A percentile compares a stretch with the other conserved stretches of the same genome.
These are phyloP conservation scores for Cecidostiba fungosa DNA, from an alignment of 2,888 invertebrate species.

Conservation along the genomic window DNA sequence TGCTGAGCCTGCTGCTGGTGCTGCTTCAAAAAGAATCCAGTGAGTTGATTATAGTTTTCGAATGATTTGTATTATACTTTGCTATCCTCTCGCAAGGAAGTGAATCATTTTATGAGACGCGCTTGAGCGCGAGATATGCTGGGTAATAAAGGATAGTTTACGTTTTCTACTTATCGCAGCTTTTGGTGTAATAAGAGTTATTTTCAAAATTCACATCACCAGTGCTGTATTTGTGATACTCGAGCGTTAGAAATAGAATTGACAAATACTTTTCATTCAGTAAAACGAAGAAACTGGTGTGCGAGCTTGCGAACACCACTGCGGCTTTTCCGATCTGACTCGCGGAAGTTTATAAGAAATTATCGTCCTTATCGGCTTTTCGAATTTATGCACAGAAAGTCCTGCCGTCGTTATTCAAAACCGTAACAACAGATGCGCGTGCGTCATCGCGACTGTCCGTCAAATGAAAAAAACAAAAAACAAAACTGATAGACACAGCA, in stretches of 20 bases:
- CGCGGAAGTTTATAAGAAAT: not conserved
- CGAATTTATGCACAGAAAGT: not conserved
- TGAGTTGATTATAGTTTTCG: not conserved
- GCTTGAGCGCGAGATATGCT: not conserved
- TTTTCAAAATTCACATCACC: too few species aligned
- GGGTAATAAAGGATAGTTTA: not conserved
- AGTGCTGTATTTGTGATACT: too few species aligned
- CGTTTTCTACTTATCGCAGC: not conserved
- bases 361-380: not conserved
- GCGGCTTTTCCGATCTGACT: not conserved
- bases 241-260: not conserved
- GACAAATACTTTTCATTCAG: not conserved
- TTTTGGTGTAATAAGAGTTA: too few species aligned
- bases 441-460: constrained; percentile 3
- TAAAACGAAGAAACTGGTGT: not conserved
- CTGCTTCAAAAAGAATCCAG: constrained; percentile 6
- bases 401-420: not conserved
- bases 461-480: not conserved
- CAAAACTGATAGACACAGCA: not conserved
- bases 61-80: not conserved
- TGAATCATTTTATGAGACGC: constrained; percentile 29
- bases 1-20: constrained; percentile 62
- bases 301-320: not conserved
- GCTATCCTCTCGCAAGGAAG: not conserved
- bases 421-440: not conserved